A percentile compares a stretch with the other conserved stretches of the same genome.
phyloP scores from a whole-genome alignment of 2,888 invertebrate species.

The Rhagonycha fulva region DNA sequence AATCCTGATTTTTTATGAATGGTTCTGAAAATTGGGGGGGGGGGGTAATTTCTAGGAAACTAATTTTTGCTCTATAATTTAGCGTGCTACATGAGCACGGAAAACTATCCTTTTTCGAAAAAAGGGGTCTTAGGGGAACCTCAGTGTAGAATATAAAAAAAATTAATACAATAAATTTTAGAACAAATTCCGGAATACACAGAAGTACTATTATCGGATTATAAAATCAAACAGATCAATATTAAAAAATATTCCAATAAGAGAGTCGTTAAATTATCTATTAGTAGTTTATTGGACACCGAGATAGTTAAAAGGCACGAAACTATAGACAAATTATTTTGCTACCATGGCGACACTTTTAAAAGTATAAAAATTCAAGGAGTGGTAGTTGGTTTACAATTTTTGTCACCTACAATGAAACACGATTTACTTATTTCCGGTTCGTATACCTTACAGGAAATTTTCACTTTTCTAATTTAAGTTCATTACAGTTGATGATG shows the following conservation, averaged over 20 bases:
- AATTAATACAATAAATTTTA: neutral
- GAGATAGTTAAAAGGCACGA: neutral
- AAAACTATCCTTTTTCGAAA: too few relatives aligned
- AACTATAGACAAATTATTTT: slow-evolving; percentile 8
- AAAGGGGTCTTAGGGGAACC: too few relatives aligned
- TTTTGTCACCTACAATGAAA: slow-evolving; percentile 2
- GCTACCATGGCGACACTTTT: neutral
- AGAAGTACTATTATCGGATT: neutral
- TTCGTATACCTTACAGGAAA: neutral
- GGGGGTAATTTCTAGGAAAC: too few relatives aligned
- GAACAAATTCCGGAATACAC: slow-evolving; percentile 10
- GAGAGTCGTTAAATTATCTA: slow-evolving; percentile 8
- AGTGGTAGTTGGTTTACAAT: slow-evolving; percentile 5
- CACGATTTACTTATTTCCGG: slow-evolving; percentile 10
- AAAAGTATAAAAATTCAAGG: slow-evolving; percentile 13
- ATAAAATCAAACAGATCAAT: slow-evolving; percentile 7
- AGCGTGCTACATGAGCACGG: too few relatives aligned
- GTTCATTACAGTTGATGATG: slow-evolving; percentile 17
- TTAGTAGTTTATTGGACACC: slow-evolving; percentile 12
- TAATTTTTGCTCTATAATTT: too few relatives aligned
- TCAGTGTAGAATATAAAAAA: too few relatives aligned
- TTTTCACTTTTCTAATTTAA: neutral
- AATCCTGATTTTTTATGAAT: too few relatives aligned
- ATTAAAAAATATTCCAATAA: slow-evolving; percentile 9
- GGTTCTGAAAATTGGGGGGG: too few relatives aligned